Conservation (phyloP, 2,113 vertebrate species). For the Anhinga rufa region DNA sequence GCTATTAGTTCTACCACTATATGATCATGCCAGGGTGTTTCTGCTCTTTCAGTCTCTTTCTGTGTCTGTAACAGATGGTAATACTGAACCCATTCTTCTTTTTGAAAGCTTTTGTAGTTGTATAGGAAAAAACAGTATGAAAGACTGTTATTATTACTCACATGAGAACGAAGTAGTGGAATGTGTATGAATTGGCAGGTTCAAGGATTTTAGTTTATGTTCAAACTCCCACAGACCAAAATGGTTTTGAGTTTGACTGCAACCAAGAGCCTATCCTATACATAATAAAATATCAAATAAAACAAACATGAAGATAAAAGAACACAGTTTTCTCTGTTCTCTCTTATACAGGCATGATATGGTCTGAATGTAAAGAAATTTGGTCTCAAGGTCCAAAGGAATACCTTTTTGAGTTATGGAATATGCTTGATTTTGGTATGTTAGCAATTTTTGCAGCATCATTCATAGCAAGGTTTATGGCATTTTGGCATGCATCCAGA, state of each 20-base stretch:
- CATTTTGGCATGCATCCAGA: constrained; percentile 90
- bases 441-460: constrained; percentile 92
- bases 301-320: neutral
- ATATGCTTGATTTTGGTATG: constrained; percentile 96
- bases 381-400: constrained; percentile 93
- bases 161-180: neutral
- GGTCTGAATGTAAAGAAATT: constrained; percentile 93
- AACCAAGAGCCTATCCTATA: neutral
- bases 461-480: constrained; percentile 93
- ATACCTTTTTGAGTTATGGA: constrained; percentile 95
- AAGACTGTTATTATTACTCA: neutral
- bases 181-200: neutral
- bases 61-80: neutral
- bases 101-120: neutral
- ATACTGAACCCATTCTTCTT: neutral
- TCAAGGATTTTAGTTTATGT: neutral
- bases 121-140: neutral
- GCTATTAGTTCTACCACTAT: neutral
- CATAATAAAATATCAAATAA: neutral
- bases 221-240: neutral
- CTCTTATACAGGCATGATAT: constrained; percentile 86
- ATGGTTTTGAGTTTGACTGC: neutral
- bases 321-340: neutral
- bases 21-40: neutral
- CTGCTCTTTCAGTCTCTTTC: neutral